Evolutionary conservation across 2,797 vertebrate species (phyloP), one percentile per base, ranked within the genome.

Genomic region (Chloroceryle amazona): DNA sequence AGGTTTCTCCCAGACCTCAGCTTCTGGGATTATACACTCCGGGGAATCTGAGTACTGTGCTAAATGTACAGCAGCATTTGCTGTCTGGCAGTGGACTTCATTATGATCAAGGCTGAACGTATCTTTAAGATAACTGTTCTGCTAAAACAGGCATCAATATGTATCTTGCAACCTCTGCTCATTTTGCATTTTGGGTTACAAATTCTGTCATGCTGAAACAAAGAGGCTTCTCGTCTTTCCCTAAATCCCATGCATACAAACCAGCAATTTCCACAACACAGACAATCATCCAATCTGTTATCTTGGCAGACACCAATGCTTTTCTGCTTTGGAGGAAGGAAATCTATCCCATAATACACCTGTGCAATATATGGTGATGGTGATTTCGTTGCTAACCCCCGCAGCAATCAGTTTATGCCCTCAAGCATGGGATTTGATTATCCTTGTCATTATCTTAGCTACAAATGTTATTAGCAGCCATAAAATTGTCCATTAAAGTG

Each of bases 381-480:
- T 62, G 93, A 94, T 96, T 94, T 97, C 41, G 94, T 93, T 96
- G 82, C 97, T 96, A 97, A 93, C 91, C 87, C 95, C 93, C 2
- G 16, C 65, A 90, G 97, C 96, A 96, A 97, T 97, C 93, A 96
- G 92, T 95, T 94, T 96, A 93, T 97, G 96, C 96, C 97, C 93
- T 96, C 94, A 96, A 97, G 96, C 97, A 97, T 96, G 93, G 93
- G 95, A 97, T 97, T 97, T 97, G 96, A 97, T 97, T 97, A 97
- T 97, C 96, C 95, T 97, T 97, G 96, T 97, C 96, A 97, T 97
- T 97, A 97, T 97, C 96, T 97, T 96, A 97, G 96, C 96, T 94
- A 97, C 97, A 97, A 97, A 97, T 97, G 95, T 97, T 97, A 97
- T 97, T 96, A 97, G 96, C 83, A 94, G 94, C 96, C 95, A 97